Percentiles rank a stretch among this genome's conserved stretches.
phyloP scores from a whole-genome alignment of 2,797 vertebrate species.

The Aratinga solstitialis region DNA sequence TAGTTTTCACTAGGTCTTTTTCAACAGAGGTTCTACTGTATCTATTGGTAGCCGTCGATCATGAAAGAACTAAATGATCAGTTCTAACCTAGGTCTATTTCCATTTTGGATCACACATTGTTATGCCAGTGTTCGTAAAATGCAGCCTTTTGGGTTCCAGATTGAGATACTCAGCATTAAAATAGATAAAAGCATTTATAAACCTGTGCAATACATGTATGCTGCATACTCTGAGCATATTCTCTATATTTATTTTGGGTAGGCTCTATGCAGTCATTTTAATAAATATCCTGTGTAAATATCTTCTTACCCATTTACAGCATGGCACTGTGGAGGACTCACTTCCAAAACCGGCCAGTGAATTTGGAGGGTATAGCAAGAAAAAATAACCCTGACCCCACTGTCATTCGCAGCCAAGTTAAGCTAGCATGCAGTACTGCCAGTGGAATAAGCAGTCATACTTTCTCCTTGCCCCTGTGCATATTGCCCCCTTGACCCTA shows the following conservation, averaged over 20 bases:
- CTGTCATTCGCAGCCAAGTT: neutral
- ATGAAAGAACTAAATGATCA: neutral
- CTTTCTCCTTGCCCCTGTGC: neutral
- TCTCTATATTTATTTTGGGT: neutral
- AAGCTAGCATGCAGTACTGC: neutral
- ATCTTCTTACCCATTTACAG: neutral
- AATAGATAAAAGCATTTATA: neutral
- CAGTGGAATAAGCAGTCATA: neutral
- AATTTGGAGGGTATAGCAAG: neutral
- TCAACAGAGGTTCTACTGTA: neutral
- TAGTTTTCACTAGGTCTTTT: neutral
- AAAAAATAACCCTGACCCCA: neutral
- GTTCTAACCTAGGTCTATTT: neutral
- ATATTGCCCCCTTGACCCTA: fast-evolving
- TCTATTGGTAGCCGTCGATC: neutral
- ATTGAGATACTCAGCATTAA: neutral
- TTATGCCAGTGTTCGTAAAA: neutral
- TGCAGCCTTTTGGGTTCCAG: neutral
- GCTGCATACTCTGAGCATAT: neutral
- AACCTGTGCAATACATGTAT: neutral
- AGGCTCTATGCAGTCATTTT: neutral
- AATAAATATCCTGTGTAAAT: neutral
- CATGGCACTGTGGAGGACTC: neutral
- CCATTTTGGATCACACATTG: neutral
- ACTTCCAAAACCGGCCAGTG: neutral